These are phyloP conservation scores for Coenobita brevimanus DNA, from an alignment of 1,140 invertebrate genomes.

Conservation along the genomic window DNA sequence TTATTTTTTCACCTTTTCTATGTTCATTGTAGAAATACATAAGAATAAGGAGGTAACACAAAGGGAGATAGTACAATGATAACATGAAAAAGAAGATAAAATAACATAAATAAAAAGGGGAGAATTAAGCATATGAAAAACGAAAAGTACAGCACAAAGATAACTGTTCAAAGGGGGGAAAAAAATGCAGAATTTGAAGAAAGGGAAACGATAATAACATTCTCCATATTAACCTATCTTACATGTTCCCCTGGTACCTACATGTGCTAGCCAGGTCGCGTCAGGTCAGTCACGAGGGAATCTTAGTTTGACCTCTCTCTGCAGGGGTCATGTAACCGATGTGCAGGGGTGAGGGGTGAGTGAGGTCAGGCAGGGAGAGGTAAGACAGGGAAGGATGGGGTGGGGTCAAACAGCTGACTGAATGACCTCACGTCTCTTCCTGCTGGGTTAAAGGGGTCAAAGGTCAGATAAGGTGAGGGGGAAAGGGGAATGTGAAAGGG, in stretches of 20 bases:
- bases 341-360: not conserved
- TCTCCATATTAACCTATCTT: too few species aligned
- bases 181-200: not conserved
- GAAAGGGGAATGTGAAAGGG: too few species aligned
- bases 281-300: conserved; percentile 9
- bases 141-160: not conserved
- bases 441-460: too few species aligned
- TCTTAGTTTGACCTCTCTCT: not conserved
- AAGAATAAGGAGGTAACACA: not conserved
- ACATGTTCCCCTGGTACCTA: conserved; percentile 21
- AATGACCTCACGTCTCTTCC: too few species aligned
- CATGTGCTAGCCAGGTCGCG: conserved; percentile 32
- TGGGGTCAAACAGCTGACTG: too few species aligned
- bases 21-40: not conserved
- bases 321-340: conserved; percentile 1
- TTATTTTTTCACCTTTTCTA: too few species aligned
- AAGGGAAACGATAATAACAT: not conserved
- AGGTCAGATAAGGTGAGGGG: too few species aligned
- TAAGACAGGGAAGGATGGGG: too few species aligned
- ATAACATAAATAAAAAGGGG: not conserved
- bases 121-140: not conserved
- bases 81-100: not conserved
- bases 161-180: not conserved
- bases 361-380: not conserved
- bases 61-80: not conserved